Evolutionary conservation across 2,888 invertebrate species (phyloP).

Genomic region (Ophion ellenae): DNA sequence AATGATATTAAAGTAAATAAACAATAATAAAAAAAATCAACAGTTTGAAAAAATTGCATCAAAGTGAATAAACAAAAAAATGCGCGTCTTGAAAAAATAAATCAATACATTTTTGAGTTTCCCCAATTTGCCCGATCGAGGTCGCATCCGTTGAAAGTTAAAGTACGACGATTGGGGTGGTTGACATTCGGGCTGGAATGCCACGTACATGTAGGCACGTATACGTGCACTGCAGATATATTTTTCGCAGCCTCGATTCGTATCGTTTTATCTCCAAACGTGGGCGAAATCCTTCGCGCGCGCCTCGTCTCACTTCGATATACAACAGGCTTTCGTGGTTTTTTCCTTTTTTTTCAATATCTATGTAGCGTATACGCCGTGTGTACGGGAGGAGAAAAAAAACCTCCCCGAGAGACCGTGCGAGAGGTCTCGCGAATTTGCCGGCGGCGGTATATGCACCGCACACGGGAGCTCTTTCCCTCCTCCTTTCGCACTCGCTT

Average conservation of each 20-base stretch:
- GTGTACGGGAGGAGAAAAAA: slow-evolving; percentile 41
- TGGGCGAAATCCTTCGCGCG: slow-evolving; percentile 53
- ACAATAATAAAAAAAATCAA: too few species aligned
- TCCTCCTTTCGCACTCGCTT: slow-evolving; percentile 51
- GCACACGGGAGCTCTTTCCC: slow-evolving; percentile 59
- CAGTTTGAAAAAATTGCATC: too few species aligned
- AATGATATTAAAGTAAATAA: too few species aligned
- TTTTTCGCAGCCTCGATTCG: slow-evolving; percentile 42
- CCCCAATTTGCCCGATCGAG: too few species aligned
- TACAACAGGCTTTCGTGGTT: slow-evolving; percentile 28
- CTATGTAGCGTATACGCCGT: slow-evolving; percentile 22
- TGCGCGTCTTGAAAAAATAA: too few species aligned
- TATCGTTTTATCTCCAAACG: slow-evolving; percentile 60
- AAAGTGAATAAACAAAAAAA: too few species aligned
- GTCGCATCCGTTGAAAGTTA: too few species aligned
- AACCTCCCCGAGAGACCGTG: slow-evolving; percentile 55
- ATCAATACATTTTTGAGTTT: too few species aligned
- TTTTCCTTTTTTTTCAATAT: neutral
- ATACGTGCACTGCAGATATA: slow-evolving; percentile 16
- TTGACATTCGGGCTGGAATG: slow-evolving; percentile 5
- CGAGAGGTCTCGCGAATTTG: slow-evolving; percentile 66
- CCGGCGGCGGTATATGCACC: slow-evolving; percentile 49
- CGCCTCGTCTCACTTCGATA: slow-evolving; percentile 51
- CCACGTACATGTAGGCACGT: neutral
- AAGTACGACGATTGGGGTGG: too few species aligned